Evolutionary conservation across 2,888 invertebrate species (phyloP).

Genomic region (Agrochola litura): DNA sequence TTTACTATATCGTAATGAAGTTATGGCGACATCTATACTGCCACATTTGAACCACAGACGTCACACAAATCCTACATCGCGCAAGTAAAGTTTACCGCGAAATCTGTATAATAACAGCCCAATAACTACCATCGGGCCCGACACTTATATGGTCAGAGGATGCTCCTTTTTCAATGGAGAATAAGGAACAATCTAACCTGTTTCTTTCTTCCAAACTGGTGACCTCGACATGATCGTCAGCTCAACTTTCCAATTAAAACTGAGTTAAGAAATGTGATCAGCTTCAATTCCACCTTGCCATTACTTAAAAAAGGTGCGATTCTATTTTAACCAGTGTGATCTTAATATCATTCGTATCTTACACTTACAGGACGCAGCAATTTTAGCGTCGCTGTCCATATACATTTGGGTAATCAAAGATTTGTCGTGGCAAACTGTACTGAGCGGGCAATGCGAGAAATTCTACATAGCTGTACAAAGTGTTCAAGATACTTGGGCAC

Average conservation of each 20-base stretch:
- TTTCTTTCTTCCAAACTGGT: background rate
- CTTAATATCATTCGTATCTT: background rate
- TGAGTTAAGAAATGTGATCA: background rate
- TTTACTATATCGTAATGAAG: no score
- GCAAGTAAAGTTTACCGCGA: background rate
- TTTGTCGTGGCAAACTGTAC: background rate
- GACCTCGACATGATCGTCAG: background rate
- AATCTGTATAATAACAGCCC: background rate
- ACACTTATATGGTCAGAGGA: background rate
- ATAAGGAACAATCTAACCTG: background rate
- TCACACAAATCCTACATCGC: no score
- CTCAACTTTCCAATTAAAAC: background rate
- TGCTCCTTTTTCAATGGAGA: background rate
- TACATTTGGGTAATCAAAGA: constrained; percentile 14
- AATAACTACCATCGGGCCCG: background rate
- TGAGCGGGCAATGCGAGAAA: background rate
- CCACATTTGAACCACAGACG: background rate
- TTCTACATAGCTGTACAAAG: constrained; percentile 10
- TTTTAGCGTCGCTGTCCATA: background rate
- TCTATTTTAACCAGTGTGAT: background rate
- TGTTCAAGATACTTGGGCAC: constrained; percentile 5
- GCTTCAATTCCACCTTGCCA: background rate
- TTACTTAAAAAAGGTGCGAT: background rate
- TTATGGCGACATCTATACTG: background rate
- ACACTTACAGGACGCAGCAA: constrained; percentile 23